Evolutionary conservation across 2,888 invertebrate genomes (phyloP).

Genomic region (Macrophya annulata): DNA sequence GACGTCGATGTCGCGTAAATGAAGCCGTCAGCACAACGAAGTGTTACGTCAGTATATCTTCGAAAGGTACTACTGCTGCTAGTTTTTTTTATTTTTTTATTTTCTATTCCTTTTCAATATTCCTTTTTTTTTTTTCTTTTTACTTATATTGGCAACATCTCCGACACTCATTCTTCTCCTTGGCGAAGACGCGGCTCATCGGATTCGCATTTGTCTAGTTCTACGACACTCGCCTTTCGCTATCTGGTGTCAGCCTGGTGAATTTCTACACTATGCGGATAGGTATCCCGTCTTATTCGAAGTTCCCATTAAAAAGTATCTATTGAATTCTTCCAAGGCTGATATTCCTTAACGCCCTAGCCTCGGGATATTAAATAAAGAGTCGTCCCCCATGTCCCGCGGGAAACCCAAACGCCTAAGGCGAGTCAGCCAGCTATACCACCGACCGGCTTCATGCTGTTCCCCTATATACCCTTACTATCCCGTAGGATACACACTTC

Average conservation of each 20-base stretch:
- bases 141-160: constrained; percentile 42
- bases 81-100: neutral
- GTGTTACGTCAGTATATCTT: constrained; percentile 43
- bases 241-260: neutral
- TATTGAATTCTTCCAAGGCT: constrained; percentile 53
- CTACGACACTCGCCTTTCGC: neutral
- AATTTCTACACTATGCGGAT: neutral
- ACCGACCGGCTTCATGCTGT: neutral
- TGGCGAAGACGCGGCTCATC: constrained; percentile 13
- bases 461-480: constrained; percentile 42
- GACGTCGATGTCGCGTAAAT: constrained; percentile 38
- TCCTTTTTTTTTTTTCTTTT: neutral
- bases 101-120: too few species aligned
- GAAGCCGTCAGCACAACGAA: constrained; percentile 47
- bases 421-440: constrained; percentile 53
- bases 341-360: constrained; percentile 74
- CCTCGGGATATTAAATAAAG: constrained; percentile 76
- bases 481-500: constrained; percentile 53
- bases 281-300: neutral
- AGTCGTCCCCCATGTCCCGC: constrained; percentile 68
- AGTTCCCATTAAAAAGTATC: constrained; percentile 48
- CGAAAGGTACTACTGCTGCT: neutral
- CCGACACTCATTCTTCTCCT: neutral
- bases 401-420: constrained; percentile 65
- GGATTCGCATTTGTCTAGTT: constrained; percentile 50